A percentile compares a stretch with the other conserved stretches of the same genome.
phyloP scores from a whole-genome alignment of 2,797 vertebrate species.

The Galaxias olidus region DNA sequence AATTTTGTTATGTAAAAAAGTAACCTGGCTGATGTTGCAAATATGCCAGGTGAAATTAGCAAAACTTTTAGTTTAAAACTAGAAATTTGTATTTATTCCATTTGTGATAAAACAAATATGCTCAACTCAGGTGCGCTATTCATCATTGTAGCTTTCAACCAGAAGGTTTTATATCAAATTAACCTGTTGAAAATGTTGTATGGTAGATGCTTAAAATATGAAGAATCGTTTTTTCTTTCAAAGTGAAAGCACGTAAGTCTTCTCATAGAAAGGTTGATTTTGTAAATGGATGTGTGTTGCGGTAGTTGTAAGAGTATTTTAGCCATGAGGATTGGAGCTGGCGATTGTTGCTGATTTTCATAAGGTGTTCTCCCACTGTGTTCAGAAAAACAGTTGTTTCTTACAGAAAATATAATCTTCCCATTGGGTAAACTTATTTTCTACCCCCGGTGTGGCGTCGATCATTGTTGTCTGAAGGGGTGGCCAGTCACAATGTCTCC shows the following conservation, averaged over 20 bases:
- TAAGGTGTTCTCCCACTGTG: no score
- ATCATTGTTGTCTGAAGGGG: neutral
- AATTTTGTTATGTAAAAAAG: neutral
- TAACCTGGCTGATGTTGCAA: neutral
- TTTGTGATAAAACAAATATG: no score
- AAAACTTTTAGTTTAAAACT: no score
- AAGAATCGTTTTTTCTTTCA: slow-evolving; percentile 58
- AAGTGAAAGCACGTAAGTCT: slow-evolving; percentile 63
- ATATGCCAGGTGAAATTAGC: no score
- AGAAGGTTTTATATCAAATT: neutral
- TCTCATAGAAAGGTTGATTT: slow-evolving; percentile 61
- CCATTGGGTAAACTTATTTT: neutral
- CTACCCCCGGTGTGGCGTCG: neutral
- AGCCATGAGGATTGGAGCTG: neutral
- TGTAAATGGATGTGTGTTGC: neutral
- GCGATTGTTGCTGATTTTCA: no score
- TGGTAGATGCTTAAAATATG: slow-evolving; percentile 14
- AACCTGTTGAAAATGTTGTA: neutral
- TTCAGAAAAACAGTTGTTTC: no score
- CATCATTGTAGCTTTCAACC: neutral
- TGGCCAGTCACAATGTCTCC: neutral
- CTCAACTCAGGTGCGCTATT: neutral
- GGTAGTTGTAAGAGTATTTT: slow-evolving; percentile 5
- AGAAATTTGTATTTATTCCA: no score
- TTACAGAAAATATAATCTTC: neutral